Evolutionary conservation across 2,888 invertebrate species (phyloP).

Genomic region (Tenthredo scrophulariae): DNA sequence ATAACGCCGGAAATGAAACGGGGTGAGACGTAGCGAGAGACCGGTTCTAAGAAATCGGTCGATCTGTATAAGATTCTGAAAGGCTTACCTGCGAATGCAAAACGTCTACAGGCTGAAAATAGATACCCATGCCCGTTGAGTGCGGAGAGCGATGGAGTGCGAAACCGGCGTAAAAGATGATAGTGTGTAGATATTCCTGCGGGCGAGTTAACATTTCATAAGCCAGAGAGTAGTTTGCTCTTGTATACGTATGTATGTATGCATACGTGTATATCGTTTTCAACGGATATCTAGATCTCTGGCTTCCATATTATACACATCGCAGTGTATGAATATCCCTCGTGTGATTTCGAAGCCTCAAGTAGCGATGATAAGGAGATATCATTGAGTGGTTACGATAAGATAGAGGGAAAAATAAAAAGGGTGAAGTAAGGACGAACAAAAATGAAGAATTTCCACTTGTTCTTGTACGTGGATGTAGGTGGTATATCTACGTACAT

Average conservation of each 20-base stretch:
- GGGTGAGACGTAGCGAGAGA: neutral
- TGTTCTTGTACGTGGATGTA: neutral
- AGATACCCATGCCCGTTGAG: slow-evolving; percentile 25
- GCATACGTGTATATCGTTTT: neutral
- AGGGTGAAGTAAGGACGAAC: neutral
- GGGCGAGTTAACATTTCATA: slow-evolving; percentile 49
- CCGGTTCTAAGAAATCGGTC: slow-evolving; percentile 45
- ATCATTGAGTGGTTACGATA: neutral
- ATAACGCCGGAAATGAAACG: slow-evolving; percentile 45
- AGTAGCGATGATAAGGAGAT: neutral
- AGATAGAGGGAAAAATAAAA: neutral
- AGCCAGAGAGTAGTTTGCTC: neutral
- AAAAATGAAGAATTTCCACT: neutral
- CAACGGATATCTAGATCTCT: slow-evolving; percentile 19
- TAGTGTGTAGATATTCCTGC: slow-evolving; percentile 45
- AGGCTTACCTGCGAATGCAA: slow-evolving; percentile 48
- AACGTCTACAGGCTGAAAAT: slow-evolving; percentile 38
- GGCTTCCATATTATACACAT: neutral
- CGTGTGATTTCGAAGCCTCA: neutral
- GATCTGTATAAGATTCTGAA: slow-evolving; percentile 31
- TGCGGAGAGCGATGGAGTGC: slow-evolving; percentile 43
- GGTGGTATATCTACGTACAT: neutral
- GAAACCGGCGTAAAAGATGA: slow-evolving; percentile 45
- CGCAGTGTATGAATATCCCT: slow-evolving; percentile 9
- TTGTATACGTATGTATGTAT: neutral